phyloP scores from a whole-genome alignment of 2,797 vertebrate genomes.

The Eupleurogrammus muticus region DNA sequence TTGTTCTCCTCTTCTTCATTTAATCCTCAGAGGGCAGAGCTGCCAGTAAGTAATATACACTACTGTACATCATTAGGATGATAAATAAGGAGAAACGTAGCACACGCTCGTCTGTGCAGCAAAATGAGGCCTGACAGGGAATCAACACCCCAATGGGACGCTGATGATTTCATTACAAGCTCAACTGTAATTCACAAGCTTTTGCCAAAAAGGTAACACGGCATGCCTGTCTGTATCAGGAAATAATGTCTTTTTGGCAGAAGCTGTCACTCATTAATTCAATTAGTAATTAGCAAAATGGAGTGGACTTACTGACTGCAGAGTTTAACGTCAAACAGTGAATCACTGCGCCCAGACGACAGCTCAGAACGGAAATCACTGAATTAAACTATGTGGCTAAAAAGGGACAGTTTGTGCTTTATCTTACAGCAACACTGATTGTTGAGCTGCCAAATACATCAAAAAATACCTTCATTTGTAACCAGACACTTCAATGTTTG shows the following conservation, averaged over 20 bases:
- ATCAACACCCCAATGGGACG: constrained; percentile 39
- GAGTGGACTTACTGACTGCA: constrained; percentile 28
- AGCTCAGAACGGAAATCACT: background rate
- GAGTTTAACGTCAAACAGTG: constrained; percentile 49
- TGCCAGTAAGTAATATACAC: constrained; percentile 24
- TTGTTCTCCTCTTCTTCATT: constrained; percentile 13
- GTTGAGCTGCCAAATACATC: background rate
- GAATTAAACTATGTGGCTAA: background rate
- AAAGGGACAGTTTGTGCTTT: background rate
- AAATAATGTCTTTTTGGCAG: constrained; percentile 42
- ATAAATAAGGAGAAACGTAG: constrained; percentile 42
- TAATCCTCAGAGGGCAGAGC: constrained; percentile 27
- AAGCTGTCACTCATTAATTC: constrained; percentile 41
- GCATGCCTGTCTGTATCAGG: constrained; percentile 27
- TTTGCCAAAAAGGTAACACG: constrained; percentile 46
- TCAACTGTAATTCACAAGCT: constrained; percentile 45
- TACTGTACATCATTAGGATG: constrained; percentile 46
- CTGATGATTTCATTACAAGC: constrained; percentile 58
- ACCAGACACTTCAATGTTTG: background rate
- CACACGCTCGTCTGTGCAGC: constrained; percentile 31
- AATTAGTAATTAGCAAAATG: constrained; percentile 53
- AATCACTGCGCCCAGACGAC: background rate
- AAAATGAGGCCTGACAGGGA: constrained; percentile 57
- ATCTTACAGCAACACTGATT: background rate
- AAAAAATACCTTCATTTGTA: background rate